Evolutionary conservation across 35 echinoderm and acorn worm genomes (phyloP).

Genomic region (Anneissia japonica): DNA sequence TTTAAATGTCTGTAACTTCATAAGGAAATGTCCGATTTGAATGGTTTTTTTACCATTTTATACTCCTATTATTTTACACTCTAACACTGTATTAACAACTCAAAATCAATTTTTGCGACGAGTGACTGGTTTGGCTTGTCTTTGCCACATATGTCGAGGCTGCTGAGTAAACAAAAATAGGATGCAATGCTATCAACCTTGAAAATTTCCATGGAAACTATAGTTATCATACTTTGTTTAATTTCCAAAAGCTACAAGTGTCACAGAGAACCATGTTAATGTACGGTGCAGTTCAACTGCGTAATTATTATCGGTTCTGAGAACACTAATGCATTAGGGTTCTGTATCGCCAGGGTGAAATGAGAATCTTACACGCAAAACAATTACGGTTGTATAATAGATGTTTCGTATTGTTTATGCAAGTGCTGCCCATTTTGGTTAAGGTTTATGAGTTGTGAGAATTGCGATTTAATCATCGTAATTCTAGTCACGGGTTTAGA

Average conservation of each 20-base stretch:
- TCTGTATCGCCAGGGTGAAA: not conserved
- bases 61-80: too few species aligned
- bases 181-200: not conserved
- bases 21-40: too few species aligned
- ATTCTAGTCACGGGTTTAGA: not conserved
- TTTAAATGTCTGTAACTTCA: too few species aligned
- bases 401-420: not conserved
- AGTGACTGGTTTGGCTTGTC: too few species aligned
- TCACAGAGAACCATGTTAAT: not conserved
- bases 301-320: not conserved
- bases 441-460: not conserved
- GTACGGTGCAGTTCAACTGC: too few species aligned
- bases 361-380: not conserved
- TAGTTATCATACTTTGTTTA: not conserved
- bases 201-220: not conserved
- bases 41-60: too few species aligned
- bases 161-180: not conserved
- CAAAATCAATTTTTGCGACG: too few species aligned
- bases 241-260: not conserved
- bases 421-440: not conserved
- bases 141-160: too few species aligned
- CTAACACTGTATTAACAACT: too few species aligned
- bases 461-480: not conserved
- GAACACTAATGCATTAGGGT: not conserved
- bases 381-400: not conserved